These are phyloP conservation scores for Ophonus ardosiacus DNA, from an alignment of 2,888 invertebrate genomes.

Conservation along the genomic window DNA sequence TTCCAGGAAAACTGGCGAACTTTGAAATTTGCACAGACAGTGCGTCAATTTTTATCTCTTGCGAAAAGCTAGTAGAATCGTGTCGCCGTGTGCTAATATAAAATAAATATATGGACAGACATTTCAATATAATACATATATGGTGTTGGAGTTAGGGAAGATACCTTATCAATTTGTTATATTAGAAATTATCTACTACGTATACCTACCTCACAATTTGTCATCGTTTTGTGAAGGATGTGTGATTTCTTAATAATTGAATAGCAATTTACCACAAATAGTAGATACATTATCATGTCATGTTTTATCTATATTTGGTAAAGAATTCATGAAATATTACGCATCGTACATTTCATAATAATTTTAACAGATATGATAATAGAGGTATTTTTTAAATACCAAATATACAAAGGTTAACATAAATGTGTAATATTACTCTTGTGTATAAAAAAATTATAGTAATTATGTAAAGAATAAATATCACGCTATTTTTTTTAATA, in stretches of 20 bases:
- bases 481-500: too few species aligned
- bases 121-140: background rate
- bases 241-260: background rate
- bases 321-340: background rate
- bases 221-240: background rate
- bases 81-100: background rate
- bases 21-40: slow-evolving; percentile 12
- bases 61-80: background rate
- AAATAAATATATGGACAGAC: background rate
- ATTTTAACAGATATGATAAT: background rate
- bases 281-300: background rate
- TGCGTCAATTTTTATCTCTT: slow-evolving; percentile 14
- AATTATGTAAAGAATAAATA: too few species aligned
- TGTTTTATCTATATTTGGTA: background rate
- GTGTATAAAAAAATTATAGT: too few species aligned
- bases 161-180: background rate
- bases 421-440: too few species aligned
- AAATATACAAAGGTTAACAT: too few species aligned
- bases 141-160: background rate
- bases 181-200: background rate
- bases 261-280: background rate
- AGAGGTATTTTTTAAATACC: too few species aligned
- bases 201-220: background rate
- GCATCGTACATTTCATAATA: background rate
- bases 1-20: background rate